Conservation (phyloP, 2,888 invertebrate species). For the Coenonympha glycerion region DNA sequence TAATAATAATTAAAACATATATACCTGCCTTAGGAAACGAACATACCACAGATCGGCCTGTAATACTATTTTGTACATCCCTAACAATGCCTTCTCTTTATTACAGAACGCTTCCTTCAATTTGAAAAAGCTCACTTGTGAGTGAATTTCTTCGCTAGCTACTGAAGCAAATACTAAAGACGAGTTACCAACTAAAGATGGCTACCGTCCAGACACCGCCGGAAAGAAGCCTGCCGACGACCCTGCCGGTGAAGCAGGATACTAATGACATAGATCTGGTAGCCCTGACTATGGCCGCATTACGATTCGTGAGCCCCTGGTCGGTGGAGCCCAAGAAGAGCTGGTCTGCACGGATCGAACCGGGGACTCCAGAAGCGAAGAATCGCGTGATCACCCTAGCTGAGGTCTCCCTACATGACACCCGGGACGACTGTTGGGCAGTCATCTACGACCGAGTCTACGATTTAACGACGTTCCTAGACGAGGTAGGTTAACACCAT, state of each 20-base stretch:
- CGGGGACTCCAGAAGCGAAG: slow-evolving; percentile 53
- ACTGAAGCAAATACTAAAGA: not conserved
- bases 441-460: slow-evolving; percentile 91
- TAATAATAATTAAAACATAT: too few relatives aligned
- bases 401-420: slow-evolving; percentile 86
- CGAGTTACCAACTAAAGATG: slow-evolving; percentile 39
- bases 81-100: not conserved
- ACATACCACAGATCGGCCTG: too few relatives aligned
- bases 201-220: slow-evolving; percentile 58
- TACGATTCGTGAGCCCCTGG: slow-evolving; percentile 66
- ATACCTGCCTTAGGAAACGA: too few relatives aligned
- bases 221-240: slow-evolving; percentile 51
- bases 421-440: slow-evolving; percentile 85
- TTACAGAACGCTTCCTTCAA: not conserved
- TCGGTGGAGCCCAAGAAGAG: slow-evolving; percentile 44
- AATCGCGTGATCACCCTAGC: slow-evolving; percentile 78
- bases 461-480: slow-evolving; percentile 85
- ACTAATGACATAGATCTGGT: slow-evolving; percentile 56
- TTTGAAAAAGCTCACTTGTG: not conserved
- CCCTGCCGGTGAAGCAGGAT: slow-evolving; percentile 51
- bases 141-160: not conserved
- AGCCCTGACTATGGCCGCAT: slow-evolving; percentile 68
- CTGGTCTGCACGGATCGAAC: slow-evolving; percentile 45
- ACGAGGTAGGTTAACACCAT: slow-evolving; percentile 72
- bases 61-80: too few relatives aligned